phyloP scores from a whole-genome alignment of 2,113 vertebrate species.

The Hippocampus mohnikei region DNA sequence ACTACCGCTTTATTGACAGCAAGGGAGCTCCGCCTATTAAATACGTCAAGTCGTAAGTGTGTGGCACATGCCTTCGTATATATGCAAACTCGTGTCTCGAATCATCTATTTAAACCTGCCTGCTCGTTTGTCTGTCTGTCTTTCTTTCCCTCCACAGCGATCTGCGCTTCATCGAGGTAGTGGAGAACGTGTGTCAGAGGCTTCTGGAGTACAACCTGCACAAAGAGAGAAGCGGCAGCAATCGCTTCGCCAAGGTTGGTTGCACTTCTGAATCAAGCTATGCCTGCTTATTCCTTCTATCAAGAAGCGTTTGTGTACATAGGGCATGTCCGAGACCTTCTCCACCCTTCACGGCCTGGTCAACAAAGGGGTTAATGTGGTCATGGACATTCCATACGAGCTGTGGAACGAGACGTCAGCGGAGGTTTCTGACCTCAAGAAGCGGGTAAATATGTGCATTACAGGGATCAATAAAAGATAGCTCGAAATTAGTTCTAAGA shows the following conservation, averaged over 20 bases:
- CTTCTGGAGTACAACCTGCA: slow-evolving; percentile 94
- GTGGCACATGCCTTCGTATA: not conserved
- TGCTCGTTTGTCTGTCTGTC: not conserved
- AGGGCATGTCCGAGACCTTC: slow-evolving; percentile 98
- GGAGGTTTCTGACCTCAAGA: slow-evolving; percentile 95
- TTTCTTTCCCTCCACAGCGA: slow-evolving; percentile 72
- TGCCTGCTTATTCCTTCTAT: not conserved
- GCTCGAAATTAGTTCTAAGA: too few species aligned
- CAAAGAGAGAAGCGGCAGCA: slow-evolving; percentile 92
- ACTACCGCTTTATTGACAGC: slow-evolving; percentile 86
- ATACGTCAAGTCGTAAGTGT: slow-evolving; percentile 94
- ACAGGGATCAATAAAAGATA: not conserved
- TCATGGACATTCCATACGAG: slow-evolving; percentile 98
- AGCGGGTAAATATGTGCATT: slow-evolving; percentile 77
- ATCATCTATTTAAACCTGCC: not conserved
- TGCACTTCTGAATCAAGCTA: not conserved
- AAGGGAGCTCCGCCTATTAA: slow-evolving; percentile 85
- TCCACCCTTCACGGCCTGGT: slow-evolving; percentile 94
- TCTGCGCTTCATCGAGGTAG: slow-evolving; percentile 91
- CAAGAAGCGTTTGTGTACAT: not conserved
- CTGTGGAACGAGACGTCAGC: slow-evolving; percentile 98
- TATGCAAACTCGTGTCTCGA: too few species aligned
- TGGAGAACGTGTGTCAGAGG: slow-evolving; percentile 91
- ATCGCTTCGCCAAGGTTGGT: slow-evolving; percentile 93
- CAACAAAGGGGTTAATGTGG: slow-evolving; percentile 95